phyloP scores from a whole-genome alignment of 2,797 vertebrate species.

The Florisuga fusca region DNA sequence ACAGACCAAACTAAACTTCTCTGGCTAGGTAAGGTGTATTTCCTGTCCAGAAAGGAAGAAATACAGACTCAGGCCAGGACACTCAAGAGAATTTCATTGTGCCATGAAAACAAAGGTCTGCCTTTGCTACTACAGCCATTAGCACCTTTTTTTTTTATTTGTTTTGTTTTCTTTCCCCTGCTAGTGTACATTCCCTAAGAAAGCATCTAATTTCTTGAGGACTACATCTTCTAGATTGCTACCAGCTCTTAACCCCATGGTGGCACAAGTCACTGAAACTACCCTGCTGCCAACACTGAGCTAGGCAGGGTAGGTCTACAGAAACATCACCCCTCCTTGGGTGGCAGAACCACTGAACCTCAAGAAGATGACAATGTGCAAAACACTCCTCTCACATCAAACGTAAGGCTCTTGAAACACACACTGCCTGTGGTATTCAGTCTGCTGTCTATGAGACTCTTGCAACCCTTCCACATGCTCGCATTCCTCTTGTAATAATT shows the following conservation, averaged over 20 bases:
- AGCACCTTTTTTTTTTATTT: no score
- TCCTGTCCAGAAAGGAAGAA: background rate
- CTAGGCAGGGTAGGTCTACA: background rate
- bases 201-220: background rate
- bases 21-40: background rate
- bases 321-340: background rate
- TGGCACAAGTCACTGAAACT: background rate
- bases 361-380: background rate
- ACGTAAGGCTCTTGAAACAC: background rate
- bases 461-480: background rate
- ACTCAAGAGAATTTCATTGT: background rate
- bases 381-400: background rate
- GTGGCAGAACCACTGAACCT: background rate
- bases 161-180: background rate
- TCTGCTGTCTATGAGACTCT: background rate
- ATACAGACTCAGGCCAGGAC: background rate
- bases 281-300: background rate
- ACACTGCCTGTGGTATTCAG: fast-evolving
- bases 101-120: no score
- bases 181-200: background rate
- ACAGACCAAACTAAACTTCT: background rate
- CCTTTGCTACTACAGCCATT: background rate
- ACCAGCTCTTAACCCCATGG: background rate
- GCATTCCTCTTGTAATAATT: background rate
- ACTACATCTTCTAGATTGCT: background rate